Base-by-base conservation (phyloP, 2,113 vertebrate genomes). In the Oryzias javanicus region DNA sequence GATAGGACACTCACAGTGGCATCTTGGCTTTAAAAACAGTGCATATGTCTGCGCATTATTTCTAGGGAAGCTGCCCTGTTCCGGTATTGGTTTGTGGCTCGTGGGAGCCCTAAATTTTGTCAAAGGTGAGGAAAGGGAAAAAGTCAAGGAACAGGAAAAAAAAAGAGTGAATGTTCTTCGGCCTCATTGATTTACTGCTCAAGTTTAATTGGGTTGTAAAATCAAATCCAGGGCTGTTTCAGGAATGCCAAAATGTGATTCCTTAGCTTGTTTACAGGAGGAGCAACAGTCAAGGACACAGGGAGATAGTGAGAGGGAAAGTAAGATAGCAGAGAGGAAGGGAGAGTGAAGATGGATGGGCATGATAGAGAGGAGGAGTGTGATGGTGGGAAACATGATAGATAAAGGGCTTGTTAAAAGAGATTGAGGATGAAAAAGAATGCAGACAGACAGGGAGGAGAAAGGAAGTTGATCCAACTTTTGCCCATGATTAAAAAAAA, bases 201-300 rank as follows among this genome's bases (percentile, higher is more conserved):
- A 29, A 75, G 73, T 90, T 91, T 92, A 91, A 93, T 91, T 91
- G 90, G 89, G 79, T 87, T 89, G 87, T 93, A 90, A 91, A 92
- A 89, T 86, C 81, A 85, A 87, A 91, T 84, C 74, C 85, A 76
- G 85, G 86, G 89, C 86, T 88, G 83, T 83, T 89, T 88, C 81
- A 89, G 89, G 87, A 92, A 89, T 87, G 86, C 86, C 78, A 88
- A 86, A 86, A 82, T 83, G 85, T 48, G 79, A 88, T 82, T 89
- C 86, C 84, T 66, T 17, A 53, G 68, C 69, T 81, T 88, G 87
- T 90, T 89, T 89, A 89, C 86, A 88, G 83, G 81, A 88, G 75
- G 55, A 84, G 71, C 76, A 27, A 78, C 85, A 85, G 86, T 85
- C 89, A 91, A 91, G 89, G 90, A 90, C 90, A 69, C 54, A 0